Evolutionary conservation across 1,140 invertebrate genomes (phyloP).

Genomic region (Zaprionus taronus): DNA sequence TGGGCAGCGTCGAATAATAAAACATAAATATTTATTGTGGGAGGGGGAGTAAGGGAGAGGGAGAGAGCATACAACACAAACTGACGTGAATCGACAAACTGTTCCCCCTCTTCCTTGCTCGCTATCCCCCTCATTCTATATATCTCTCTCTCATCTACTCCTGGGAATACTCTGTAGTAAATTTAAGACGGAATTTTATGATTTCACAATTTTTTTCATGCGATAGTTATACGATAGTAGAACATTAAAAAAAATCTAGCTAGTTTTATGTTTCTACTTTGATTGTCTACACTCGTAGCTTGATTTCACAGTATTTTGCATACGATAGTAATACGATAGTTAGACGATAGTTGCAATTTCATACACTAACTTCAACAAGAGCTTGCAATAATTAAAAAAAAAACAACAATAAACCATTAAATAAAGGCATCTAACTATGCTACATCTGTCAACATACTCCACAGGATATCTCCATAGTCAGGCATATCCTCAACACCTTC

Average conservation of each 20-base stretch:
- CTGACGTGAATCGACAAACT: slow-evolving; percentile 43
- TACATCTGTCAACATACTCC: background rate
- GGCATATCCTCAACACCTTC: background rate
- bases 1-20: slow-evolving; percentile 36
- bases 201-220: background rate
- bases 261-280: too few relatives aligned
- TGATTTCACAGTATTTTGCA: too few relatives aligned
- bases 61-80: slow-evolving; percentile 27
- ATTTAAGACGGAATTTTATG: background rate
- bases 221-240: background rate
- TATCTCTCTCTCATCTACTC: background rate
- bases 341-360: background rate
- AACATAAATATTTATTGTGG: slow-evolving; percentile 45
- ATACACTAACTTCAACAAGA: background rate
- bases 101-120: background rate
- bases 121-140: background rate
- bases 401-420: too few relatives aligned
- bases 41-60: too few relatives aligned
- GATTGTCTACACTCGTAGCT: too few relatives aligned
- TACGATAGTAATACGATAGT: background rate
- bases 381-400: background rate
- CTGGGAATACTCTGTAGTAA: background rate
- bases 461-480: background rate
- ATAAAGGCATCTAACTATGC: too few relatives aligned
- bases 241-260: too few relatives aligned